These are phyloP conservation scores for Leuciscus idus DNA, from an alignment of 2,113 vertebrate species.

Conservation along the genomic window DNA sequence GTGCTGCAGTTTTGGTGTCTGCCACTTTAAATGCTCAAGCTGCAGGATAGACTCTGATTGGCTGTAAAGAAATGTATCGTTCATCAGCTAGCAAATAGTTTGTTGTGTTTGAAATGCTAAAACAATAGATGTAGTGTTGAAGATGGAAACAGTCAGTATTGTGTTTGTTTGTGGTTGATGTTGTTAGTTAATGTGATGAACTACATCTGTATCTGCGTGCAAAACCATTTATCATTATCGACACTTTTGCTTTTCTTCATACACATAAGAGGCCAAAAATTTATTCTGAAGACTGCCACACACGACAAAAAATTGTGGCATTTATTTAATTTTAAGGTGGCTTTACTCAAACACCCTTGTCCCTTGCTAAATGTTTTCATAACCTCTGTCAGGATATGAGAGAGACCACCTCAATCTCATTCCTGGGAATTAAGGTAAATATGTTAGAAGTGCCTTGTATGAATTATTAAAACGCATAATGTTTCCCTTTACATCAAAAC, in stretches of 20 bases:
- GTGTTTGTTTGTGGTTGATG: background rate
- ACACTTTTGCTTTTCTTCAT: background rate
- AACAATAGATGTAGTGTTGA: background rate
- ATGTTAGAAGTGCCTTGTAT: constrained; percentile 9
- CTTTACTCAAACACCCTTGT: constrained; percentile 75
- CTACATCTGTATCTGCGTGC: no score
- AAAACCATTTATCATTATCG: background rate
- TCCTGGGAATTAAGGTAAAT: constrained; percentile 49
- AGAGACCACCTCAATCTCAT: constrained; percentile 61
- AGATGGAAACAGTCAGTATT: background rate
- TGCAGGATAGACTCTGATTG: no score
- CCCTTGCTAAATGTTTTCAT: constrained; percentile 66
- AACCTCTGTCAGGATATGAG: constrained; percentile 71
- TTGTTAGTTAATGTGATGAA: background rate
- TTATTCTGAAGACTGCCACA: background rate
- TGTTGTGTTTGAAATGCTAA: background rate
- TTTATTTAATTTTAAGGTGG: background rate
- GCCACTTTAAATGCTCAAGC: no score
- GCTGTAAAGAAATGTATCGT: no score
- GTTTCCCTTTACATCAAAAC: background rate
- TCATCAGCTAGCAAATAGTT: no score
- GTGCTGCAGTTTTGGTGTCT: no score
- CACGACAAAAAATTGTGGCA: background rate
- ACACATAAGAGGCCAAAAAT: background rate
- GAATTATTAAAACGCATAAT: background rate